Base-by-base conservation (phyloP, 1,140 invertebrate genomes). In the Sitobion miscanthi region DNA sequence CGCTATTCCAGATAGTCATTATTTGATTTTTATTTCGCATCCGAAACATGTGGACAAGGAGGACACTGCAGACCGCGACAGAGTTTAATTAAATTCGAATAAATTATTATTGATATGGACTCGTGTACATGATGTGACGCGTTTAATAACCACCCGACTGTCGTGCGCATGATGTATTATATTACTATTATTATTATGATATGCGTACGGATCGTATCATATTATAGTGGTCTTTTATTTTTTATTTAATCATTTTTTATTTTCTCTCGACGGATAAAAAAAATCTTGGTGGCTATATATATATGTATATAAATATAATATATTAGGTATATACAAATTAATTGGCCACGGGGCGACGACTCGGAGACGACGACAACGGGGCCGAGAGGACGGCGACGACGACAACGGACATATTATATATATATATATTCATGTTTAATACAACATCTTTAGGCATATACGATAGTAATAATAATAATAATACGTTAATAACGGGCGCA, bases 401-500 rank as follows among this genome's bases (percentile, higher is more conserved):
- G 42, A 82, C 62, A 21, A n/a, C 5, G 69, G 82, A 17, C 9
- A 90, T 54, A 23, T 88, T 57, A 57, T 90, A 38, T 20, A 77
- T n/a, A 11, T 25, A 25, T 49, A 54, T 23, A 21, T 52, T 17
- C 11, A 52, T 52, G 49, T 23, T 23, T 54, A 54, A 54, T 54
- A 54, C 21, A 54, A 21, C 17, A 85, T 49, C 25, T 49, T n/a
- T 23, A 23, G 30, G 52, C 14, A 14, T 35, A 54, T 54, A 21
- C 20, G 35, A 54, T 20, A 23, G 30, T 42, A 14, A 62, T 35
- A 54, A 91, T 52, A 38, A 90, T 90, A 90, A 90, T 91, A 91
- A 92, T 85, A 92, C 91, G 77, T 92, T 92, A 92, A 92, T 92
- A 92, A 54, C 90, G 90, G n/a, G n/a, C 20, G n/a, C n/a, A 4